These are phyloP conservation scores for Phoxinus phoxinus DNA, from an alignment of 2,113 vertebrate genomes.

Conservation along the genomic window DNA sequence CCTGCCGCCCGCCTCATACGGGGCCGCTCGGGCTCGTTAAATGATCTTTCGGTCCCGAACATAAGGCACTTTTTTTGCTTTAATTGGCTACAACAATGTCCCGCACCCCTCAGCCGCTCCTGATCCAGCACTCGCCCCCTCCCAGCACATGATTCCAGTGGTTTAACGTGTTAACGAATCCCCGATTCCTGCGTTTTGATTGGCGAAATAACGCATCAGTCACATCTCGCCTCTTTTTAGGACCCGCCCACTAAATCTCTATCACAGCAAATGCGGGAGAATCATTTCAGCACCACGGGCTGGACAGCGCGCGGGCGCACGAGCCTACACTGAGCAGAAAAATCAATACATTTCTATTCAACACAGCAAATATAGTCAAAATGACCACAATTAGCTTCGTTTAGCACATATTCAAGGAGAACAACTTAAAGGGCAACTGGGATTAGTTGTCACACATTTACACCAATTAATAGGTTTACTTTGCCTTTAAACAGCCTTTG, in stretches of 20 bases:
- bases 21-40: neutral
- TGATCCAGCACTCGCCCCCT: slow-evolving; percentile 16
- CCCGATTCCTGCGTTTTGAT: slow-evolving; percentile 55
- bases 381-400: too few relatives aligned
- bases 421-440: too few relatives aligned
- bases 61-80: slow-evolving; percentile 35
- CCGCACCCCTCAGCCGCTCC: slow-evolving; percentile 38
- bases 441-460: too few relatives aligned
- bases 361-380: neutral
- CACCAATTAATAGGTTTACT: too few relatives aligned
- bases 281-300: slow-evolving; percentile 33
- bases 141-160: slow-evolving; percentile 44
- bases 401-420: too few relatives aligned
- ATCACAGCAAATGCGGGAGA: slow-evolving; percentile 8
- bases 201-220: slow-evolving; percentile 62
- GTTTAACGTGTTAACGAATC: slow-evolving; percentile 53
- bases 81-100: slow-evolving; percentile 41
- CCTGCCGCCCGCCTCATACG: neutral
- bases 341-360: slow-evolving; percentile 15
- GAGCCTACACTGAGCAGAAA: neutral
- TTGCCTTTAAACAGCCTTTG: neutral
- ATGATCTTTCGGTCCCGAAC: slow-evolving; percentile 18
- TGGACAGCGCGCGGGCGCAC: slow-evolving; percentile 32
- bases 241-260: slow-evolving; percentile 34
- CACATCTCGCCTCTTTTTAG: slow-evolving; percentile 19